These are phyloP conservation scores for Chroicocephalus ridibundus DNA, from an alignment of 2,113 vertebrate species.

Conservation along the genomic window DNA sequence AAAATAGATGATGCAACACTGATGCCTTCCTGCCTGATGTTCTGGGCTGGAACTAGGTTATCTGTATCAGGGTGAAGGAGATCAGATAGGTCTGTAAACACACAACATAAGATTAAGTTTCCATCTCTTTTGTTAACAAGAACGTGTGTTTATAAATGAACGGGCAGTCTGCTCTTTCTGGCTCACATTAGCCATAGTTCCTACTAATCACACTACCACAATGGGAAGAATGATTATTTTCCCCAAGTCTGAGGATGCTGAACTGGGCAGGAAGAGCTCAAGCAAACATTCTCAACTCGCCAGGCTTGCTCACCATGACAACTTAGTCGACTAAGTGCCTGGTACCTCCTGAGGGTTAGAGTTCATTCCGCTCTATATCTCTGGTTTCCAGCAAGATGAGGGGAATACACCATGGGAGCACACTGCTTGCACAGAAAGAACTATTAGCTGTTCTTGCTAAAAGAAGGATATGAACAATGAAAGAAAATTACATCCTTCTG, in stretches of 20 bases:
- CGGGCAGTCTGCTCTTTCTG: background rate
- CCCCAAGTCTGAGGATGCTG: background rate
- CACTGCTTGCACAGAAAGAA: background rate
- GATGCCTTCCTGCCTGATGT: background rate
- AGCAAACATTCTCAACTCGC: background rate
- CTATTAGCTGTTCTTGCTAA: background rate
- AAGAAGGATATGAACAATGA: fast-evolving
- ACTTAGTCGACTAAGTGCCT: background rate
- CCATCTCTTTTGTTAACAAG: background rate
- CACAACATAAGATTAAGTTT: background rate
- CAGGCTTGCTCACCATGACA: background rate
- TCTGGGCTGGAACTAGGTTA: background rate
- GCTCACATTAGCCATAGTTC: background rate
- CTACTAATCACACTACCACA: background rate
- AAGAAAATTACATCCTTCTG: background rate
- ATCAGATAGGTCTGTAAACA: background rate
- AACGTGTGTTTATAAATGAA: background rate
- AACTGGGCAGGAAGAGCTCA: background rate
- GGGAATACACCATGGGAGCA: background rate
- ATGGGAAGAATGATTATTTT: background rate
- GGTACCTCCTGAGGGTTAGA: background rate
- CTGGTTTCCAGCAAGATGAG: background rate
- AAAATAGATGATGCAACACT: background rate
- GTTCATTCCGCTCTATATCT: background rate
- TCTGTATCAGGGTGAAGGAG: background rate